Evolutionary conservation across 53 echinoderm and acorn worm genomes (phyloP), one percentile per base, ranked within the genome.

Genomic region (Arbacia lixula): DNA sequence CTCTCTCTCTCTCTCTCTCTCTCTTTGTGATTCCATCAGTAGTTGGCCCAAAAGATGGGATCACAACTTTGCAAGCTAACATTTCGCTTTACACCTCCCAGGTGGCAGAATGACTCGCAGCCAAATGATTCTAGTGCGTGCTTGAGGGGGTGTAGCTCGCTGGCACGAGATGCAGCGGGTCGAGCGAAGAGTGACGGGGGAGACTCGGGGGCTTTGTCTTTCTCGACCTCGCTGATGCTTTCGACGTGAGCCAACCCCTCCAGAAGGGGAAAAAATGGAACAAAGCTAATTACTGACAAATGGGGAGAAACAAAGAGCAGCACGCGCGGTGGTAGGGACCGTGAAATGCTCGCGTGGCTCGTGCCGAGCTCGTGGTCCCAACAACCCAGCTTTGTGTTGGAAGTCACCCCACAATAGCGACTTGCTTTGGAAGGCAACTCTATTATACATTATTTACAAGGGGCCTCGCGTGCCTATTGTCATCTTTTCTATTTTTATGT

Each of bases 391-490:
- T 54, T 77, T 77, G 77, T 77, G 57, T 24, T 12, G 40, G 77
- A 56, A 74, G 74, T 58, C 58, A 58, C 77, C 58, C 77, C 36
- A 77, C 77, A 77, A 77, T 77, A 77, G 37, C 22, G 1, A 17
- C 33, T 52, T 74, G 52, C 53, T 74, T 14, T 30, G 21, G 74
- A 40, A 19, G 34, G 77, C 58, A 25, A 20, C 22, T 22, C 37
- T 9, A 57, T 77, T 36, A 77, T 29, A 36, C 38, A 37, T 8
- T 43, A 36, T 77, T 77, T 56, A 77, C 60, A 77, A n/a, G 53
- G n/a, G 22, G 12, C 77, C 58, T 77, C 77, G 77, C 77, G 77
- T 77, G 77, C 77, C 77, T 77, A 77, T 77, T 77, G n/a, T n/a
- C 60, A 57, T 77, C 38, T 58, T 58, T 39, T 36, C 35, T 25